Evolutionary conservation across 2,888 invertebrate genomes (phyloP), one percentile per base, ranked within the genome.

Genomic region (Plebejus argus): DNA sequence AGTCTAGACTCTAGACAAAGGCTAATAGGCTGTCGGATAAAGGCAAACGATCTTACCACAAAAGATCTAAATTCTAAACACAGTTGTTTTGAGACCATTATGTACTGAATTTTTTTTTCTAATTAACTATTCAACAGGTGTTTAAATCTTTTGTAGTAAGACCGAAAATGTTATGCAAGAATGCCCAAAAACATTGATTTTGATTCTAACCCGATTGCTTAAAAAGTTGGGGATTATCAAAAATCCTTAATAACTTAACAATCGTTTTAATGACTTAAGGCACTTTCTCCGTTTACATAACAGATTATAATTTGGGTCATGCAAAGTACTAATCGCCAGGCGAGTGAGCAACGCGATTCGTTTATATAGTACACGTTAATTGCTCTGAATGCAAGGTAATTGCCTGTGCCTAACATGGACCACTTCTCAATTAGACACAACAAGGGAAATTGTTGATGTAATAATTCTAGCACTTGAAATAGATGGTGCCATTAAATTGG

Each of bases 391-490:
- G 45, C 45, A 12, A 5, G 45, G 45, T 45, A 72, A 72, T 39
- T 72, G 39, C 23, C 23, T 45, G 39, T 45, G 45, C 20, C 45
- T 39, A 39, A 45, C 20, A 72, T 72, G 72, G 20, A 45, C 39
- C 20, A 72, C 72, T 23, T 20, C 72, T 72, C 72, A 72, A 72
- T 72, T 72, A 23, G 45, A 45, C 66, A 28, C 66, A 66, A 66
- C 66, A 33, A 66, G 28, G 66, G 66, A 66, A 66, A 66, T 28
- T 66, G 28, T 66, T 33, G 28, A 66, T 33, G 66, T 66, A 6
- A 66, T 66, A 66, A 66, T 66, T 12, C 23, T 66, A 66, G 5
- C 23, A 12, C 61, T 23, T 12, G 61, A 66, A 66, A 66, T 23
- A n/a, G 58, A 7, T n/a, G 8, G 20, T 23, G 10, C 61, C 23